Conservation (phyloP, 2,113 vertebrate genomes). For the Rhizomys pruinosus region DNA sequence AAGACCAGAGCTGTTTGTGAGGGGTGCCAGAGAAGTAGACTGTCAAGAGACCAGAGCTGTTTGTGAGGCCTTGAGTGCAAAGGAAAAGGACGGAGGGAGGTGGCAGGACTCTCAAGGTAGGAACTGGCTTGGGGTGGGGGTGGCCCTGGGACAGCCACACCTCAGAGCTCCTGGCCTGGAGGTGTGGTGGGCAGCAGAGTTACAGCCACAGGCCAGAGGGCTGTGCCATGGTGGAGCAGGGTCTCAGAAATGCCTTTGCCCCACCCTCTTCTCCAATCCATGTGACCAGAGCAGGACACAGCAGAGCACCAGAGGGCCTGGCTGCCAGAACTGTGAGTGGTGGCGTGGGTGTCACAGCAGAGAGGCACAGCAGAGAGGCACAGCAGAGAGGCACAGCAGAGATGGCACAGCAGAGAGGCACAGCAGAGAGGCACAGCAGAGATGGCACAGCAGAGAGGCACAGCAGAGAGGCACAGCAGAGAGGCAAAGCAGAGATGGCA, state of each 20-base stretch:
- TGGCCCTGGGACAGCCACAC: not conserved
- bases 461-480: no score
- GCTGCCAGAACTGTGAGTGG: not conserved
- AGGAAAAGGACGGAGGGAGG: not conserved
- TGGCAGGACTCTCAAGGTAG: not conserved
- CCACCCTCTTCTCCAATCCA: not conserved
- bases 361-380: no score
- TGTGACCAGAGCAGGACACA: not conserved
- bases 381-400: no score
- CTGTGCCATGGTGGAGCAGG: fast-evolving
- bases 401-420: no score
- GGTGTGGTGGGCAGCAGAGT: not conserved
- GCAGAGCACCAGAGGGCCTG: not conserved
- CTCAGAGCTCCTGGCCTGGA: not conserved
- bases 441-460: no score
- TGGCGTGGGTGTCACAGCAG: not conserved
- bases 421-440: no score
- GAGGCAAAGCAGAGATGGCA: no score
- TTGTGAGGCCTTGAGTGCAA: not conserved
- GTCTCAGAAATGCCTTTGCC: not conserved
- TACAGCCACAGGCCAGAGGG: not conserved
- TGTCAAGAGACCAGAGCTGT: not conserved
- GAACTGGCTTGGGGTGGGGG: not conserved
- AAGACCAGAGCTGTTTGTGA: no score
- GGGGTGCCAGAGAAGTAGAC: not conserved